A percentile compares a stretch with the other conserved stretches of the same genome.
Conservation (phyloP, 2,797 vertebrate genomes). For the Psittacula echo region DNA sequence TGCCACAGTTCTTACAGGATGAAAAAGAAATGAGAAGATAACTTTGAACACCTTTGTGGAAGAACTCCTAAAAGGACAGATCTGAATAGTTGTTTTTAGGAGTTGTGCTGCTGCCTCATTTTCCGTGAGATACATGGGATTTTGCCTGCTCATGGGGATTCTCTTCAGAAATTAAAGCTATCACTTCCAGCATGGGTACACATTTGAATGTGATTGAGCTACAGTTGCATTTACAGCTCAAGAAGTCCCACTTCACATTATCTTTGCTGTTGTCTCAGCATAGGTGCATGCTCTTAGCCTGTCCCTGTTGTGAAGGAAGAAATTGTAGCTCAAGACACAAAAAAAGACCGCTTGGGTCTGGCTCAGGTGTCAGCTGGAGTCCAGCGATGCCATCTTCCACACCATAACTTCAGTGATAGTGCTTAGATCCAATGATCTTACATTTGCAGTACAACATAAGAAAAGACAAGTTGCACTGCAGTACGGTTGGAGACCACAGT, state of each 20-base stretch:
- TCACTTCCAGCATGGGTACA: accelerated
- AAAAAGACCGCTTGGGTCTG: neutral
- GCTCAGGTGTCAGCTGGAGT: neutral
- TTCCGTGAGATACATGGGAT: neutral
- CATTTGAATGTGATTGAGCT: neutral
- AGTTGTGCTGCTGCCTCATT: neutral
- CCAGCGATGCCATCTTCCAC: neutral
- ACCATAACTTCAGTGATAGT: neutral
- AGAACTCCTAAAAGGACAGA: neutral
- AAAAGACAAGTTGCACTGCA: neutral
- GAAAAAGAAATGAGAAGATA: neutral
- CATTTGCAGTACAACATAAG: neutral
- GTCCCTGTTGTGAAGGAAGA: neutral
- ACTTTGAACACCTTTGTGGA: neutral
- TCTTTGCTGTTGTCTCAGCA: neutral
- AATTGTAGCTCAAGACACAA: neutral
- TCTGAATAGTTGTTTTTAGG: neutral
- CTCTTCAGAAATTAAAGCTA: neutral
- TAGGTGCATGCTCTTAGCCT: neutral
- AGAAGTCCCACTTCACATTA: neutral
- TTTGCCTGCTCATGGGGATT: neutral
- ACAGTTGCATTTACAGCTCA: neutral
- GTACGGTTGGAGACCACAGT: neutral
- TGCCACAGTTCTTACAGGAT: neutral
- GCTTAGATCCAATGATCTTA: neutral